Evolutionary conservation across 1,140 invertebrate genomes (phyloP).

Genomic region (Lycorma delicatula): DNA sequence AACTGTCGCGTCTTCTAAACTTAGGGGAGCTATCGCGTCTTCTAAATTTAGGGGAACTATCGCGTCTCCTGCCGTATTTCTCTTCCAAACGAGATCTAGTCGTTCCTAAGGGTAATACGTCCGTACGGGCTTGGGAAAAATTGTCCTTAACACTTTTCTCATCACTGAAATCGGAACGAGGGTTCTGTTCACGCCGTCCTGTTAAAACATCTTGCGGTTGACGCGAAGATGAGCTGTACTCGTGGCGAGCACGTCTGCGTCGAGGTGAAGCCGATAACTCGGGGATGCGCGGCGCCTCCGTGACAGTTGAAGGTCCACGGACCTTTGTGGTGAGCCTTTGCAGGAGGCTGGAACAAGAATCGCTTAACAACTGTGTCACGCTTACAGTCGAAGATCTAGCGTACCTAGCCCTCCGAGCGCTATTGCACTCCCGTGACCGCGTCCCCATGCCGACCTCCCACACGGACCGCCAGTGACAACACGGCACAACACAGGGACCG

Average conservation of each 20-base stretch:
- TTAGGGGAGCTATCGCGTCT: slow-evolving; percentile 1
- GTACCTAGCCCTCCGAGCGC: slow-evolving; percentile 45
- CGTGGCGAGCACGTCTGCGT: slow-evolving; percentile 4
- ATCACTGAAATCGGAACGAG: not conserved
- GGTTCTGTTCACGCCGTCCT: not conserved
- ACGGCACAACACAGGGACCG: slow-evolving; percentile 2
- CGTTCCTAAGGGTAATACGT: slow-evolving; percentile 44
- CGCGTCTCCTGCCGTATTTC: slow-evolving; percentile 12
- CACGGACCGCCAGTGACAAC: not conserved
- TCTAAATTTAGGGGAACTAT: slow-evolving; percentile 1
- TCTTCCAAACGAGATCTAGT: slow-evolving; percentile 44
- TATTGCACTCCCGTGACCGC: not conserved
- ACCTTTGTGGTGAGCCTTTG: slow-evolving; percentile 61
- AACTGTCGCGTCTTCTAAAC: slow-evolving; percentile 5
- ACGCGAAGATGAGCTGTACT: not conserved
- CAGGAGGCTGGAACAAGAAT: slow-evolving; percentile 73
- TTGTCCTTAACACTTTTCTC: not conserved
- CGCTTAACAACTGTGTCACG: slow-evolving; percentile 71
- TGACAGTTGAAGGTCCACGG: slow-evolving; percentile 52
- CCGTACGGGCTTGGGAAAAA: slow-evolving; percentile 31
- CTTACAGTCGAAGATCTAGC: slow-evolving; percentile 65
- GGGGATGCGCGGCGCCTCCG: slow-evolving; percentile 15
- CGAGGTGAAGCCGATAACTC: not conserved
- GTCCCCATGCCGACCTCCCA: slow-evolving; percentile 1
- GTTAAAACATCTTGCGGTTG: not conserved